Evolutionary conservation across 2,113 vertebrate genomes (phyloP).

Genomic region (Crotophaga sulcirostris): DNA sequence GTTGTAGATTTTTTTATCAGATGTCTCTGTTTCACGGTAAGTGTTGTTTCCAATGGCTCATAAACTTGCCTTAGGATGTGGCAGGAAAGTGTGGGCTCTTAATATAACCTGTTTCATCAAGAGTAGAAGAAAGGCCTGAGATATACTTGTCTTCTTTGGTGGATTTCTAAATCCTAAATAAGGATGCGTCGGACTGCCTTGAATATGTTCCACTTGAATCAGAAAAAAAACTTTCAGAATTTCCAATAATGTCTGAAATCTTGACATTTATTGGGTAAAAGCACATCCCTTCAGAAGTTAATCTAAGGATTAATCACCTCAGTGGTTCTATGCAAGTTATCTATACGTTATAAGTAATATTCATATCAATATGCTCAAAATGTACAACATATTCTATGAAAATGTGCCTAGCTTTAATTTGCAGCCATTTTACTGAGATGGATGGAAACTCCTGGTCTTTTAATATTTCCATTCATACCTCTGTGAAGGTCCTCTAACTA

Average conservation of each 20-base stretch:
- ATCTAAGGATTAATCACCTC: not conserved
- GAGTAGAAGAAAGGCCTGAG: not conserved
- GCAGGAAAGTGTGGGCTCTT: not conserved
- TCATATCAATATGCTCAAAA: not conserved
- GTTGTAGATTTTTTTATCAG: not conserved
- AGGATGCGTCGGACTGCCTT: not conserved
- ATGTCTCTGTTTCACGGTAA: not conserved
- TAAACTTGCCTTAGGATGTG: not conserved
- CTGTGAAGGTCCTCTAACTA: fast-evolving
- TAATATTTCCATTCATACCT: not conserved
- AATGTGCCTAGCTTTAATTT: not conserved
- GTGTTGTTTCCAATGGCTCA: not conserved
- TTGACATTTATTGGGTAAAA: not conserved
- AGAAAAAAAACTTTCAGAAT: not conserved
- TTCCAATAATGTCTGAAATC: not conserved
- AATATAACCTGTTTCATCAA: not conserved
- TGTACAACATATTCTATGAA: not conserved
- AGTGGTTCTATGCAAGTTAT: not conserved
- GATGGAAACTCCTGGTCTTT: not conserved
- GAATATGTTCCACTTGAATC: not conserved
- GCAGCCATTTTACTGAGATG: not conserved
- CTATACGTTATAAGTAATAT: not conserved
- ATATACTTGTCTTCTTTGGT: not conserved
- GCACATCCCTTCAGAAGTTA: not conserved
- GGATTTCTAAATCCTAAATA: not conserved